Conservation (phyloP, 2,888 invertebrate genomes). For the Zygothrica quintamaculata region DNA sequence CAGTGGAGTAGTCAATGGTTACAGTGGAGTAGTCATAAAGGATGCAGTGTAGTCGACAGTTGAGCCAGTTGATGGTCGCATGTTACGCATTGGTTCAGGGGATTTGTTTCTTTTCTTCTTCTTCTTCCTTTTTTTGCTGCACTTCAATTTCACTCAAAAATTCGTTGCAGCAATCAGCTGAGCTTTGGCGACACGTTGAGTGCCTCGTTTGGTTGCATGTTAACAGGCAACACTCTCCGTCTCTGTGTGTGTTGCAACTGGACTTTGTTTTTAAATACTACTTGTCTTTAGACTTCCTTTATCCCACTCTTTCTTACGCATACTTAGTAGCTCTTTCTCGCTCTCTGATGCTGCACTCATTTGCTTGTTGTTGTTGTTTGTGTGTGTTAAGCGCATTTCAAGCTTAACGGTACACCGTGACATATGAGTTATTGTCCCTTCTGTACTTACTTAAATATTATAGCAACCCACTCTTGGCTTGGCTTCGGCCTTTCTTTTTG, state of each 20-base stretch:
- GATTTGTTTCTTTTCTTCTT: constrained; percentile 49
- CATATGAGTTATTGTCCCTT: constrained; percentile 70
- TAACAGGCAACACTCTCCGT: constrained; percentile 48
- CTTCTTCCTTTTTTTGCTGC: no score
- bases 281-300: constrained; percentile 26
- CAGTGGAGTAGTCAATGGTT: no score
- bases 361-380: constrained; percentile 19
- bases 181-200: constrained; percentile 52
- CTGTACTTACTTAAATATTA: constrained; percentile 27
- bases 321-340: neutral
- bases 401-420: constrained; percentile 73
- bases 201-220: constrained; percentile 43
- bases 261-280: constrained; percentile 69
- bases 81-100: constrained; percentile 35
- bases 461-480: constrained; percentile 13
- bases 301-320: constrained; percentile 28
- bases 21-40: no score
- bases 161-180: constrained; percentile 64
- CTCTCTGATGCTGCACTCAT: neutral
- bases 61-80: constrained; percentile 14
- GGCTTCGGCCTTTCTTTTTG: constrained; percentile 17
- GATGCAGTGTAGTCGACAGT: no score
- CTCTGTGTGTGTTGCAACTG: no score
- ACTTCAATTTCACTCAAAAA: constrained; percentile 66
- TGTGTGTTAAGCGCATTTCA: constrained; percentile 72